Conservation (phyloP, 1,140 invertebrate species). For the Neotoxoptera formosana region DNA sequence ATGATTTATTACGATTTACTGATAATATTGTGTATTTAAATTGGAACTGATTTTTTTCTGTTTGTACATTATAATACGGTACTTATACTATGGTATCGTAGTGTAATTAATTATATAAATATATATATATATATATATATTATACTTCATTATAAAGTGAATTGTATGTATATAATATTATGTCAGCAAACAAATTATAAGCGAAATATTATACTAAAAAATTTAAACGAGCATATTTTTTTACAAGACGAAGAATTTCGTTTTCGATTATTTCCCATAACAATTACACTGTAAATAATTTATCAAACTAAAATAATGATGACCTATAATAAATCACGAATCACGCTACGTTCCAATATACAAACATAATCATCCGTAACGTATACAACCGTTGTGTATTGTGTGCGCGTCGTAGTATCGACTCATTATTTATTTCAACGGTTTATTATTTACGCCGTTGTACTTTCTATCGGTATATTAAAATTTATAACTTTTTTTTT, state of each 20-base stretch:
- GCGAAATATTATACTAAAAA: neutral
- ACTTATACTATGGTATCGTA: neutral
- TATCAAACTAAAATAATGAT: conserved; percentile 1
- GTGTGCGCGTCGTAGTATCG: neutral
- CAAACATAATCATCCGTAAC: neutral
- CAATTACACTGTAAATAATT: neutral
- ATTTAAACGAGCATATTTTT: neutral
- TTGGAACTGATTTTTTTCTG: neutral
- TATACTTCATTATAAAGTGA: neutral
- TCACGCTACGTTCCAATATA: neutral
- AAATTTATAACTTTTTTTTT: neutral
- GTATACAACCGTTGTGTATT: neutral
- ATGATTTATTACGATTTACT: neutral
- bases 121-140: no score
- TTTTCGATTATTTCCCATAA: neutral
- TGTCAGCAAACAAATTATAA: neutral
- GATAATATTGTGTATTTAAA: neutral
- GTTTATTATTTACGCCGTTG: neutral
- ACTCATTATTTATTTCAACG: neutral
- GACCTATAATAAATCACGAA: neutral
- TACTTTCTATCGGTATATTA: neutral
- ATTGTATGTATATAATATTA: neutral
- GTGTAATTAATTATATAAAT: neutral
- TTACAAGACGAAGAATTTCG: neutral
- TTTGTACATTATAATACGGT: neutral